phyloP scores from a whole-genome alignment of 1,140 invertebrate species.

The Musca domestica region DNA sequence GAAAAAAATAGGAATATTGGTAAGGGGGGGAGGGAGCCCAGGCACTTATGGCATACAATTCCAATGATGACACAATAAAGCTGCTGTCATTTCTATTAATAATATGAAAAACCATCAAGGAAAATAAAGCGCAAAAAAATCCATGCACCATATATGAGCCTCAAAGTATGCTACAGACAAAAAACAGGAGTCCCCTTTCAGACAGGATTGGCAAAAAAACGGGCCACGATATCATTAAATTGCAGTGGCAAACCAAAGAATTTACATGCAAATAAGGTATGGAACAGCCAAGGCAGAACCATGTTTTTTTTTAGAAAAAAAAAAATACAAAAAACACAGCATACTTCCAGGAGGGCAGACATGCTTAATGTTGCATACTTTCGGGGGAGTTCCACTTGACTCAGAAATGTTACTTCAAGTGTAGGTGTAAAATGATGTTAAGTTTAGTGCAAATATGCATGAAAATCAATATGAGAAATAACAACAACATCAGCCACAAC shows the following conservation, averaged over 20 bases:
- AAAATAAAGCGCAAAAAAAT: background rate
- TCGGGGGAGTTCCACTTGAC: too few species aligned
- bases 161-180: slow-evolving; percentile 17
- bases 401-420: background rate
- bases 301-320: too few species aligned
- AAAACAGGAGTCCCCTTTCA: background rate
- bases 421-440: slow-evolving; percentile 22
- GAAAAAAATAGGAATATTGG: background rate
- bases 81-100: slow-evolving; percentile 22
- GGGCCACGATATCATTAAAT: slow-evolving; percentile 9
- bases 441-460: slow-evolving; percentile 6
- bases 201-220: background rate
- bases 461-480: slow-evolving; percentile 14
- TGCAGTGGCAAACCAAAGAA: slow-evolving; percentile 24
- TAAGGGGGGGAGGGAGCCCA: background rate
- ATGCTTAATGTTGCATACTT: too few species aligned
- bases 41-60: background rate
- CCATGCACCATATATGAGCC: slow-evolving; percentile 7
- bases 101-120: slow-evolving; percentile 3
- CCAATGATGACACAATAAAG: slow-evolving; percentile 20
- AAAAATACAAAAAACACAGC: too few species aligned
- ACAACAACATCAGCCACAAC: background rate
- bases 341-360: too few species aligned
- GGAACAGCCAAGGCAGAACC: background rate
- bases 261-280: slow-evolving; percentile 21